A percentile compares a stretch with the other conserved stretches of the same genome.
Evolutionary conservation across 1,140 invertebrate species (phyloP).

Genomic region (Drosophila neocordata): DNA sequence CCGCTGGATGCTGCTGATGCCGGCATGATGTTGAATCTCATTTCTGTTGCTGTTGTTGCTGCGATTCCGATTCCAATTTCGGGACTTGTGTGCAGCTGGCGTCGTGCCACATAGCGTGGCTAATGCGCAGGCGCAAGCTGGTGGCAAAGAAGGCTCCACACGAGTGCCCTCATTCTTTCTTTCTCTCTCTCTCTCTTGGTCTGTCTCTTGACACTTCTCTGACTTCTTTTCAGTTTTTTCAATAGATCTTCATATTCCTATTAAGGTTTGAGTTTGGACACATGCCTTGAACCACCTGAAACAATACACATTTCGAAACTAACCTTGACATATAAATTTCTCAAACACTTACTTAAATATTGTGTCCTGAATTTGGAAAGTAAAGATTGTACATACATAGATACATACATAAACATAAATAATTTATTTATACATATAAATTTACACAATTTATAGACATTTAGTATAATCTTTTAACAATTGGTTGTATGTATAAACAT

Average conservation of each 20-base stretch:
- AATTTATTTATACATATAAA: slow-evolving; percentile 13
- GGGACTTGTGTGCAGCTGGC: slow-evolving; percentile 46
- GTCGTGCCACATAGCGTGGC: slow-evolving; percentile 6
- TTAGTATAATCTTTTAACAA: slow-evolving; percentile 21
- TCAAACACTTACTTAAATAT: neutral
- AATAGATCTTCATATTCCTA: no score
- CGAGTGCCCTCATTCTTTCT: neutral
- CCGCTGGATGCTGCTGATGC: slow-evolving; percentile 20
- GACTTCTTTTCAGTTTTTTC: no score
- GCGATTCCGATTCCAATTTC: slow-evolving; percentile 33
- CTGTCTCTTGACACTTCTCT: no score
- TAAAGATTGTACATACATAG: neutral
- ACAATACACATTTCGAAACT: neutral
- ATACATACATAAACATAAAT: slow-evolving; percentile 15
- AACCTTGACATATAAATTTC: neutral
- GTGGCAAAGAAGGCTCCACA: slow-evolving; percentile 4
- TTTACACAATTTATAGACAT: slow-evolving; percentile 22
- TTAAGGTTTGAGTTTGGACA: neutral
- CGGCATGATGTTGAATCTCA: neutral
- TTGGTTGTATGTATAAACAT: slow-evolving; percentile 2
- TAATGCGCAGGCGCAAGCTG: slow-evolving; percentile 18
- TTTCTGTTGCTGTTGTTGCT: slow-evolving; percentile 22
- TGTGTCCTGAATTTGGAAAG: neutral
- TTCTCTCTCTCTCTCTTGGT: neutral
- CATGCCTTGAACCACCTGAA: slow-evolving; percentile 4